Evolutionary conservation across 2,113 vertebrate genomes (phyloP).

Genomic region (Nanorana parkeri): DNA sequence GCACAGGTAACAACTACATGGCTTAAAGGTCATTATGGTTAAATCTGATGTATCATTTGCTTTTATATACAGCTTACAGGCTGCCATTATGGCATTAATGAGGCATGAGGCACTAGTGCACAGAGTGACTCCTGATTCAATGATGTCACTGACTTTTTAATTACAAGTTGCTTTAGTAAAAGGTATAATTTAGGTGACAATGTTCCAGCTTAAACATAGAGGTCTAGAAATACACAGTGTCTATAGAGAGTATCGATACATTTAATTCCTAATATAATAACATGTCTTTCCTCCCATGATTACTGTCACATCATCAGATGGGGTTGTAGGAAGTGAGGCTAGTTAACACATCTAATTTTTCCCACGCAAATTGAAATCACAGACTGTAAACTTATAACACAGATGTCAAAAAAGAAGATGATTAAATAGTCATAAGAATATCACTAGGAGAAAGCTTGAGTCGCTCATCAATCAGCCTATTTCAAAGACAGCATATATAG

Average conservation of each 20-base stretch:
- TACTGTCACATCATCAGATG: slow-evolving; percentile 30
- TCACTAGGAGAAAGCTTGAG: neutral
- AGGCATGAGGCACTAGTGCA: too few species aligned
- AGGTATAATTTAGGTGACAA: neutral
- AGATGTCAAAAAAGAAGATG: slow-evolving; percentile 18
- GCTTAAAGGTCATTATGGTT: too few species aligned
- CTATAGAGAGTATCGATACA: neutral
- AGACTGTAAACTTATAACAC: slow-evolving; percentile 17
- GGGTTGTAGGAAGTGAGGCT: slow-evolving; percentile 27
- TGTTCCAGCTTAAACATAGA: neutral
- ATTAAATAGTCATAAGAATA: slow-evolving; percentile 13
- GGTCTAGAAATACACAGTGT: neutral
- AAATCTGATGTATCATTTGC: too few species aligned
- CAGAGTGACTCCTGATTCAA: too few species aligned
- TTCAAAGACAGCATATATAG: neutral
- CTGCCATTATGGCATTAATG: too few species aligned
- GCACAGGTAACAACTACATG: too few species aligned
- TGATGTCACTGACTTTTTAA: too few species aligned
- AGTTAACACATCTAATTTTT: slow-evolving; percentile 21
- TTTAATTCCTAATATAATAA: neutral
- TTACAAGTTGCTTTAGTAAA: neutral
- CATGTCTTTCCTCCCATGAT: neutral
- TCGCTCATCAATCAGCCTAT: neutral
- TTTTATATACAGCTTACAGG: too few species aligned
- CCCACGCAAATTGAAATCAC: slow-evolving; percentile 2